Percentiles rank a stretch among this genome's conserved stretches.
phyloP scores from a whole-genome alignment of 2,797 vertebrate species.

The Margarornis squamiger region DNA sequence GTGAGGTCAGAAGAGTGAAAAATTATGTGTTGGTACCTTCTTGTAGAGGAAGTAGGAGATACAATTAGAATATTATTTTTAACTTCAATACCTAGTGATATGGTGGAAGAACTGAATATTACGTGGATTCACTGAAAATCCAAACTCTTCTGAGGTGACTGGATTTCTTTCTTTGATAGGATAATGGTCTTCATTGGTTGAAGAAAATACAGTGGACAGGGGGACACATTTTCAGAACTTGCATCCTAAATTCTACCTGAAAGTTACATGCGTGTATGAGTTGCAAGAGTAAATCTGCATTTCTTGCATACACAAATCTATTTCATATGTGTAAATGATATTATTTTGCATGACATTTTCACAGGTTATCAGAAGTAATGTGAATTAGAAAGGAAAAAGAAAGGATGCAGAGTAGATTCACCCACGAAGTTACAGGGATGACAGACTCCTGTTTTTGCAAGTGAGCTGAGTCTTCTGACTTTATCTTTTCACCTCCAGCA shows the following conservation, averaged over 20 bases:
- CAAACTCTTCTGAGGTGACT: neutral
- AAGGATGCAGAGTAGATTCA: neutral
- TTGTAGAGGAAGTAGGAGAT: neutral
- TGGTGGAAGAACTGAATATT: neutral
- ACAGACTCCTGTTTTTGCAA: neutral
- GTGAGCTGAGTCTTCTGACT: neutral
- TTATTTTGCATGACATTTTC: neutral
- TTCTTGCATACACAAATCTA: neutral
- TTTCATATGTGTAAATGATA: neutral
- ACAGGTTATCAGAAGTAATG: neutral
- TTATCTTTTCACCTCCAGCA: slow-evolving; percentile 14
- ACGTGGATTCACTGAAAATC: neutral
- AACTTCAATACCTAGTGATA: neutral
- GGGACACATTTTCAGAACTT: neutral
- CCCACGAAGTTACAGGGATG: neutral
- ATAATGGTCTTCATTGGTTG: neutral
- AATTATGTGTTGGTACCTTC: neutral
- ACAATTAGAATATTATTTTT: neutral
- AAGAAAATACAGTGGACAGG: neutral
- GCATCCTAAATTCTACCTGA: neutral
- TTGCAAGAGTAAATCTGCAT: neutral
- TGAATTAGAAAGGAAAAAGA: neutral
- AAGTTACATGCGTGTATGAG: neutral
- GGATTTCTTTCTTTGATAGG: neutral
- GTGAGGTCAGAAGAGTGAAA: neutral